Evolutionary conservation across 2,113 vertebrate genomes (phyloP), one percentile per base, ranked within the genome.

Genomic region (Crotalus horridus): DNA sequence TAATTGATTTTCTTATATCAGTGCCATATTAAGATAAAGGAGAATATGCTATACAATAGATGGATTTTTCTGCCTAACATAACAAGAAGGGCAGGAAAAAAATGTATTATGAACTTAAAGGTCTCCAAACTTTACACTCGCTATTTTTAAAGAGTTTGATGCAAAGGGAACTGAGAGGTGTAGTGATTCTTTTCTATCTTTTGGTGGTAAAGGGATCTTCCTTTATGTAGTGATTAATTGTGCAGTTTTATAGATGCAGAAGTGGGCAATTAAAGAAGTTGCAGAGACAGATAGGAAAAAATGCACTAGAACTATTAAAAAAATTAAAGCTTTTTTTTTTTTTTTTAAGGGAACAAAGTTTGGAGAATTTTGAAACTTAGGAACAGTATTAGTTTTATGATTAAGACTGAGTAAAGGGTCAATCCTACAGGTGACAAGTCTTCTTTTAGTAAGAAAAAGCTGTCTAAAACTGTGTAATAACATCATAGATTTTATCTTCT

Each of bases 21-120:
- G 6, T 13, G 54, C 39, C 26, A 43, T 89, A 21, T 29, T 87
- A 87, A 64, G 21, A 43, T 61, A 86, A 59, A 89, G 43, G n/a
- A 86, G 23, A 29, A 8, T 23, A 59, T 81, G 23, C 29, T 3
- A 13, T 39, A 26, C 33, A 24, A 55, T 33, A 24, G 51, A n/a
- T 54, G 33, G 43, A 89, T 87, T 90, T 86, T 90, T 53, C 46
- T 86, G 91, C 88, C 91, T 24, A 95, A 96, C 58, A 55, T 0
- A 48, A 88, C 94, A 94, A 94, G 92, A 92, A 95, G 95, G 21
- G 29, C 93, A 94, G 94, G 20, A n/a, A 95, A 89, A 94, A 92
- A 94, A 93, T 74, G 93, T 92, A 94, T 94, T 90, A 91, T 92
- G 0, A 5, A 39, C 91, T 93, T 1, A 89, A 89, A 94, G 92